Conservation (phyloP, 1,140 invertebrate species). For the Aphelinus certus region DNA sequence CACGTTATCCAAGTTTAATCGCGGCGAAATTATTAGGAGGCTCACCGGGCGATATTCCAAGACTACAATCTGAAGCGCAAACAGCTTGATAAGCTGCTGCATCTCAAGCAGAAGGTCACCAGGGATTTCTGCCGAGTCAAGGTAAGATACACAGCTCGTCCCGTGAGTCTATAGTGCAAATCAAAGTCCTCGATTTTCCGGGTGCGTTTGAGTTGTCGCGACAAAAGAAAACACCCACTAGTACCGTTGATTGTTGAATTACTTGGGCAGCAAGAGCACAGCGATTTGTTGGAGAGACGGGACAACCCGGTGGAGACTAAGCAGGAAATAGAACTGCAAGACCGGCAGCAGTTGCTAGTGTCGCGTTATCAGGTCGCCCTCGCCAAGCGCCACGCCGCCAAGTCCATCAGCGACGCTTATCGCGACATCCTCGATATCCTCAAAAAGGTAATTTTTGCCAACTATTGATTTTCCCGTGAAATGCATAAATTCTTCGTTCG, state of each 20-base stretch:
- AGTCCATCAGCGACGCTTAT: slow-evolving; percentile 70
- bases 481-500: no score
- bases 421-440: slow-evolving; percentile 69
- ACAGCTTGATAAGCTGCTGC: slow-evolving; percentile 68
- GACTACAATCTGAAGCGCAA: slow-evolving; percentile 70
- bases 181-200: no score
- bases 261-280: not conserved
- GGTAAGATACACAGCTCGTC: slow-evolving; percentile 53
- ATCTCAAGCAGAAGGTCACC: slow-evolving; percentile 69
- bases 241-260: not conserved
- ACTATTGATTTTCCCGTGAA: no score
- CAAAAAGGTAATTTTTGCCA: slow-evolving; percentile 64
- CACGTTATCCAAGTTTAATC: slow-evolving; percentile 16
- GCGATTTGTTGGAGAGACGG: slow-evolving; percentile 27
- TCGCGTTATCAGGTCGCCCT: slow-evolving; percentile 56
- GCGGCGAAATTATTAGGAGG: slow-evolving; percentile 58
- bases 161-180: no score
- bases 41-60: slow-evolving; percentile 67
- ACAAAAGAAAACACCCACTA: no score
- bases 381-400: slow-evolving; percentile 70
- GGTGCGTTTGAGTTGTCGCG: no score
- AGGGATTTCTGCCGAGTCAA: slow-evolving; percentile 67
- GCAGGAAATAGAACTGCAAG: slow-evolving; percentile 15
- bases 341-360: slow-evolving; percentile 45
- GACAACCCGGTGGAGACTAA: not conserved